phyloP scores from a whole-genome alignment of 2,797 vertebrate genomes.

The Buceros bicornis region DNA sequence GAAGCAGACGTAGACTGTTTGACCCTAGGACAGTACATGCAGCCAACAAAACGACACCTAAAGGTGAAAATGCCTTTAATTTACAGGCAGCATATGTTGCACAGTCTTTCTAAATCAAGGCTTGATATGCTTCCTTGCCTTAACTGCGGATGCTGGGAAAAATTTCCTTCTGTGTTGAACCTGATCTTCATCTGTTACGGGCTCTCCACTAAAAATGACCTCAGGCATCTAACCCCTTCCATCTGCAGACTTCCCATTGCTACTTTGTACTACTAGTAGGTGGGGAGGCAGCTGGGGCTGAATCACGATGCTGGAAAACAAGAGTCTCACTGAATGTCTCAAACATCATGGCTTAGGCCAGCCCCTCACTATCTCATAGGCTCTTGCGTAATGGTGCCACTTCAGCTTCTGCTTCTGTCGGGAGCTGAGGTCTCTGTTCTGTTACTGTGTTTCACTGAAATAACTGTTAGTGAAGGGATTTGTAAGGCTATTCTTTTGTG shows the following conservation, averaged over 20 bases:
- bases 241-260: background rate
- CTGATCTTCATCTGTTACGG: background rate
- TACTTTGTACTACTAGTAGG: background rate
- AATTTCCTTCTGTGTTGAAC: background rate
- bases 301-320: background rate
- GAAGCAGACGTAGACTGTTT: slow-evolving; percentile 93
- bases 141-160: background rate
- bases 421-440: background rate
- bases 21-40: slow-evolving; percentile 98
- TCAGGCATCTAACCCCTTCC: background rate
- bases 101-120: background rate
- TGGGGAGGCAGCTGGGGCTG: background rate
- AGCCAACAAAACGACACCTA: slow-evolving; percentile 95
- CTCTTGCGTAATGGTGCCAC: background rate
- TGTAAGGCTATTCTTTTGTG: background rate
- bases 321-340: background rate
- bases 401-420: background rate
- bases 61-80: slow-evolving; percentile 84
- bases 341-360: background rate
- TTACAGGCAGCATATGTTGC: background rate
- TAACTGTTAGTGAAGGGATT: background rate
- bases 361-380: background rate
- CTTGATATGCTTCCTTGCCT: background rate
- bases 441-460: background rate
- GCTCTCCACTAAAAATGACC: background rate